Evolutionary conservation across 2,113 vertebrate species (phyloP).

Genomic region (Crotalus tigris): DNA sequence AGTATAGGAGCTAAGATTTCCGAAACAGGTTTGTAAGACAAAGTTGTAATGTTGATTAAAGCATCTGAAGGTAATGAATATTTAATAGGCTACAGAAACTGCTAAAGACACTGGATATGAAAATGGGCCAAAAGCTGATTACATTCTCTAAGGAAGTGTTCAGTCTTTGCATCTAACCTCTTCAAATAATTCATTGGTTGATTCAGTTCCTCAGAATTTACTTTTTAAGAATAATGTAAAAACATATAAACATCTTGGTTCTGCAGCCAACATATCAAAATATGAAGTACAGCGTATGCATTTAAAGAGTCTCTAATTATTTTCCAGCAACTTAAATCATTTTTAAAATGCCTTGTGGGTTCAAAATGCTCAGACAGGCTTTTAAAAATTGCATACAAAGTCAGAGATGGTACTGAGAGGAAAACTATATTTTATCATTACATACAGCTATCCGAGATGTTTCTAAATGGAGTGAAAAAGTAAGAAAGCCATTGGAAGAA

Average conservation of each 20-base stretch:
- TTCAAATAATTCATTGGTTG: background rate
- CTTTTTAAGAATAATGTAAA: background rate
- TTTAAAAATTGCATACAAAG: background rate
- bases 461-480: constrained; percentile 82
- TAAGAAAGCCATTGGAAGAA: constrained; percentile 82
- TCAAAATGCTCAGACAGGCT: background rate
- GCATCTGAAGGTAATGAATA: background rate
- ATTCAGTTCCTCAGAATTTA: background rate
- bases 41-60: background rate
- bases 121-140: background rate
- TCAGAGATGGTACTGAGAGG: background rate
- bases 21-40: background rate
- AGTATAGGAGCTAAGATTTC: background rate
- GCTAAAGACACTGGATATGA: background rate
- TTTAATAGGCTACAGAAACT: background rate
- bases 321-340: background rate
- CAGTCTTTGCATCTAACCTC: background rate
- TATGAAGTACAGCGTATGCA: background rate
- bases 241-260: background rate
- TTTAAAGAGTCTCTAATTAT: background rate
- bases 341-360: constrained; percentile 1
- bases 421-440: constrained; percentile 8
- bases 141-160: background rate
- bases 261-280: background rate
- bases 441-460: constrained; percentile 82